Base-by-base conservation (phyloP, 2,113 vertebrate species). In the Mystacornis crossleyi region DNA sequence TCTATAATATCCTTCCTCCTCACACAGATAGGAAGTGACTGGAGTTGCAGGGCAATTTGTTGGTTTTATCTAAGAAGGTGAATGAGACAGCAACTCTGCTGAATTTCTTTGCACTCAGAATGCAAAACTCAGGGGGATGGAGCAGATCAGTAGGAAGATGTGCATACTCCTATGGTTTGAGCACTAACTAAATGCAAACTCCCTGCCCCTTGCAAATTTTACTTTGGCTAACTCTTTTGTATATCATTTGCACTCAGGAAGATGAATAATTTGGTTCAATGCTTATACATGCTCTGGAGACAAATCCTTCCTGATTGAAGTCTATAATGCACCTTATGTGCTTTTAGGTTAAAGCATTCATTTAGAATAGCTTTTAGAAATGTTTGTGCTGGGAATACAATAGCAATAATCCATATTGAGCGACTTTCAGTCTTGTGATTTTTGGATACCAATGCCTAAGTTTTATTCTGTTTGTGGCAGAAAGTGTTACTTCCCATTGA, bases 331-430 rank as follows among this genome's bases (percentile, higher is more conserved):
- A 67, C 23, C 31, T 69, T 60, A 64, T 31, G 84, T 15, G 18
- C 91, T 85, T 92, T 85, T 79, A 91, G 57, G 26, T 43, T 74
- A 74, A 78, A 83, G 28, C 18, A 64, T 83, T 82, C 23, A 36
- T 66, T 96, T 62, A 73, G 50, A 89, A 87, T 10, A 66, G 78
- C 54, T 91, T 90, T 91, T 58, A 80, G 50, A 93, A 91, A 79
- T 74, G 33, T 51, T 82, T 0, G 0, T 93, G 73, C 65, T 85
- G 61, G 81, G 78, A 90, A 90, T 66, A 79, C 45, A 50, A 65
- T 20, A 66, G 45, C 38, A 90, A 88, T 69, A 87, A 90, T 54
- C 78, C 60, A 88, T 66, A 88, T 1, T 54, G 38, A 93, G 29
- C 4, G 2, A 70, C 45, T 62, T 77, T 28, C 57, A 57, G 23